These are phyloP conservation scores for Drosophila histrio DNA, from an alignment of 2,888 invertebrate species.

Conservation along the genomic window DNA sequence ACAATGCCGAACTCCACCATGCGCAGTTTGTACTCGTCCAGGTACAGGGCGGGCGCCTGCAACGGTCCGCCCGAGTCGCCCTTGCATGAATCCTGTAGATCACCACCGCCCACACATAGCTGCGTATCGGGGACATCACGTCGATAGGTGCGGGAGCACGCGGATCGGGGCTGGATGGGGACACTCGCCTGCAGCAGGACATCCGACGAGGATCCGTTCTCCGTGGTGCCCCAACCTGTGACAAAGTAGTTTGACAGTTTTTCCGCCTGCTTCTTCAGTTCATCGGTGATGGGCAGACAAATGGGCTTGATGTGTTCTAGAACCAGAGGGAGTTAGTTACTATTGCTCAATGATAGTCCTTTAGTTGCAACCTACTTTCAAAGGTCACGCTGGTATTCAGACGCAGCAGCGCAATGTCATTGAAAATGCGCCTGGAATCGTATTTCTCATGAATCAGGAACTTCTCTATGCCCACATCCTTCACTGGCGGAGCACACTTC, in stretches of 20 bases:
- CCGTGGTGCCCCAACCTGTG: conserved; percentile 77
- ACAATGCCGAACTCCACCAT: conserved; percentile 86
- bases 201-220: conserved; percentile 70
- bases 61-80: conserved; percentile 81
- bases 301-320: conserved; percentile 71
- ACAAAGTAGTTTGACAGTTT: conserved; percentile 56
- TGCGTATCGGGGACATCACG: conserved; percentile 77
- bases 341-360: rapidly evolving
- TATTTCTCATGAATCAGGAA: conserved; percentile 63
- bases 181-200: conserved; percentile 71
- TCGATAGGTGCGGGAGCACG: conserved; percentile 52
- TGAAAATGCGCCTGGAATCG: conserved; percentile 34
- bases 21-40: conserved; percentile 54
- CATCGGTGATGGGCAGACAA: conserved; percentile 69
- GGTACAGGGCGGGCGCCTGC: conserved; percentile 58
- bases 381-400: conserved; percentile 57
- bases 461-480: conserved; percentile 71
- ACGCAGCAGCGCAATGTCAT: conserved; percentile 76
- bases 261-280: conserved; percentile 58
- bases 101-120: conserved; percentile 84
- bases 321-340: neutral
- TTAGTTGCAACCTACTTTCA: conserved; percentile 53
- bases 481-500: conserved; percentile 70
- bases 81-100: conserved; percentile 76
- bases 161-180: conserved; percentile 52